Evolutionary conservation across 2,113 vertebrate species (phyloP).

Genomic region (Anolis carolinensis): DNA sequence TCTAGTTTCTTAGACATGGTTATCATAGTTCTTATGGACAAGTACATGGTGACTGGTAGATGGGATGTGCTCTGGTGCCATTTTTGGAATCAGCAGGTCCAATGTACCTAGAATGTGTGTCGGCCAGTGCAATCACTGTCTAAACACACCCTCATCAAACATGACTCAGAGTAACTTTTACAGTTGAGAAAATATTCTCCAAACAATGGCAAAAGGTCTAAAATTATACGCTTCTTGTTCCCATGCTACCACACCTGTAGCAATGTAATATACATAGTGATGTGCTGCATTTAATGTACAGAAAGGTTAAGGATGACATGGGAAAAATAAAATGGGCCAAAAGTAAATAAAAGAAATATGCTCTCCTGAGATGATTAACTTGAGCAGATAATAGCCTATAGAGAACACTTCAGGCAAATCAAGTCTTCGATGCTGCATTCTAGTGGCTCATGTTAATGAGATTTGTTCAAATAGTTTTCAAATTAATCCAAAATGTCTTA

Average conservation of each 20-base stretch:
- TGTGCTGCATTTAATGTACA: slow-evolving; percentile 1
- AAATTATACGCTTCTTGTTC: background rate
- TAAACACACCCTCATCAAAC: background rate
- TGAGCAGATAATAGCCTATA: slow-evolving; percentile 68
- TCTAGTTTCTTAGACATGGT: too few relatives aligned
- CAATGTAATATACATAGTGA: slow-evolving; percentile 50
- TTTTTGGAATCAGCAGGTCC: too few relatives aligned
- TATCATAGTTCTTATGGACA: too few relatives aligned
- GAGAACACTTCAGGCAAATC: slow-evolving; percentile 65
- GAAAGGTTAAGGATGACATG: slow-evolving; percentile 39
- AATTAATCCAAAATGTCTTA: slow-evolving; percentile 54
- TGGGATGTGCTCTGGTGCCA: too few relatives aligned
- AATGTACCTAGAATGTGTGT: too few relatives aligned
- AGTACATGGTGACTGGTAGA: too few relatives aligned
- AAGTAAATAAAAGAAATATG: slow-evolving; percentile 67
- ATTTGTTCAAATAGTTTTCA: slow-evolving; percentile 61
- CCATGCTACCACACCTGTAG: slow-evolving; percentile 45
- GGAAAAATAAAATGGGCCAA: slow-evolving; percentile 63
- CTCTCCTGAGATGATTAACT: slow-evolving; percentile 66
- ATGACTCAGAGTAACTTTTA: slow-evolving; percentile 12
- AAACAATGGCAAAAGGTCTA: slow-evolving; percentile 5
- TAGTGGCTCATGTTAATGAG: slow-evolving; percentile 67
- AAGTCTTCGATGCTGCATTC: slow-evolving; percentile 63
- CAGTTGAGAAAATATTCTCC: background rate
- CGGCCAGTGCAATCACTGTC: background rate